Evolutionary conservation across 2,888 invertebrate species (phyloP), one percentile per base, ranked within the genome.

Genomic region (Dynastes hyllus): DNA sequence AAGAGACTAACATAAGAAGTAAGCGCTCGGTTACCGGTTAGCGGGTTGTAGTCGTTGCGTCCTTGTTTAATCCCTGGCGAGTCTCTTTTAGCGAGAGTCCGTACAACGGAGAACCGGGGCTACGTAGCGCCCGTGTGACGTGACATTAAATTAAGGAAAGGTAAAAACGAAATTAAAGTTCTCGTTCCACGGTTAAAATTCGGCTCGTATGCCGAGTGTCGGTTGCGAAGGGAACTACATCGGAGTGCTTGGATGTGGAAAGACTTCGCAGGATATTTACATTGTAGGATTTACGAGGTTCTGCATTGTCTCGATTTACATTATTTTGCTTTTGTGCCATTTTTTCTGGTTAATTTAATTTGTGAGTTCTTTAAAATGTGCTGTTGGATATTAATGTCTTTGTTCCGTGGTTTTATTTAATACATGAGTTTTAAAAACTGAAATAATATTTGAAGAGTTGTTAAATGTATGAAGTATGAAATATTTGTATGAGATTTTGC

Each of bases 151-250:
- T 69, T 69, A 69, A 29, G 50, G 67, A 29, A 69, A 69, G 67
- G 67, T 51, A 69, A 69, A 69, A 69, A 69, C 67, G 50, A 27
- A 69, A 69, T 69, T 69, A 69, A 69, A 69, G 45, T 69, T 69
- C 67, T 50, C 67, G 67, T 69, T 50, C 37, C 37, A 50, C 53
- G 16, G 50, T 45, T 69, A 22, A 51, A 69, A 69, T 69, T 69
- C 50, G 67, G 32, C 50, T 50, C 50, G 45, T 27, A 45, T 45
- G 45, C 45, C 13, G n/a, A 53, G 5, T 53, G 5, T 13, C 53
- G 53, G 2, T 13, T 16, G n/a, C 16, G 53, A 53, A 16, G 2
- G 5, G 16, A 53, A 2, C n/a, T 53, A n/a, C n/a, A 4, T 16
- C 3, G n/a, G 2, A 6, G n/a, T n/a, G 53, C n/a, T n/a, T 16